phyloP scores from a whole-genome alignment of 2,113 vertebrate genomes.

The Eublepharis macularius region DNA sequence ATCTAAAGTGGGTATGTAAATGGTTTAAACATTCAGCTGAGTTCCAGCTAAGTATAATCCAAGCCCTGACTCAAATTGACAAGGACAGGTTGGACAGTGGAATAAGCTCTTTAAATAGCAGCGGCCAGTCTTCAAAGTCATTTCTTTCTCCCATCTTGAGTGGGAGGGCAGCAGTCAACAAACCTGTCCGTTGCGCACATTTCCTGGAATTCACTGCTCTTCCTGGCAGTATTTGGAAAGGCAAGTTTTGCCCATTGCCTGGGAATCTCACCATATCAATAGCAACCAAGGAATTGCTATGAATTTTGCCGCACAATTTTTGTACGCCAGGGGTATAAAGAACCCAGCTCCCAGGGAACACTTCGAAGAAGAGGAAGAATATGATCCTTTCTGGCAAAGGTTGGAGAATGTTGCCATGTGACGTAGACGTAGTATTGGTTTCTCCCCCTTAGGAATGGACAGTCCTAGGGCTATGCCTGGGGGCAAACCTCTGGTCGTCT shows the following conservation, averaged over 20 bases:
- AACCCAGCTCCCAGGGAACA: conserved; percentile 71
- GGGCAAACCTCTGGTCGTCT: conserved; percentile 26
- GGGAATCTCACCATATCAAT: conserved; percentile 30
- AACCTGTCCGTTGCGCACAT: fast-evolving
- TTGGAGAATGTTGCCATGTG: conserved; percentile 78
- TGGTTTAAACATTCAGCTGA: conserved; percentile 51
- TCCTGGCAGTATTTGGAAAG: conserved; percentile 36
- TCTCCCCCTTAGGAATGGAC: conserved; percentile 48
- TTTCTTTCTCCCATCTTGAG: not conserved
- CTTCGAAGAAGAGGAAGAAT: conserved; percentile 80
- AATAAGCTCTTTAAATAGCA: conserved; percentile 77
- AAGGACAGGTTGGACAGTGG: conserved; percentile 67
- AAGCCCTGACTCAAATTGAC: conserved; percentile 70
- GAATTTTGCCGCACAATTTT: conserved; percentile 90
- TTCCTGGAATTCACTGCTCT: not conserved
- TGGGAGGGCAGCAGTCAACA: conserved; percentile 35
- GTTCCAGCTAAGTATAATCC: conserved; percentile 64
- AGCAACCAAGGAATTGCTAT: conserved; percentile 68
- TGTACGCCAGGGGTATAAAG: conserved; percentile 81
- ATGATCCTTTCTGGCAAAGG: conserved; percentile 95
- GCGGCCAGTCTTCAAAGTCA: conserved; percentile 44
- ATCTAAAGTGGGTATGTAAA: conserved; percentile 61
- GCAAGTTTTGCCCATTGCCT: conserved; percentile 41
- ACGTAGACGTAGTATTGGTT: conserved; percentile 67
- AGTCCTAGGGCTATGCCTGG: conserved; percentile 26